Conservation (phyloP, 1,140 invertebrate genomes). For the Achatina immaculata region DNA sequence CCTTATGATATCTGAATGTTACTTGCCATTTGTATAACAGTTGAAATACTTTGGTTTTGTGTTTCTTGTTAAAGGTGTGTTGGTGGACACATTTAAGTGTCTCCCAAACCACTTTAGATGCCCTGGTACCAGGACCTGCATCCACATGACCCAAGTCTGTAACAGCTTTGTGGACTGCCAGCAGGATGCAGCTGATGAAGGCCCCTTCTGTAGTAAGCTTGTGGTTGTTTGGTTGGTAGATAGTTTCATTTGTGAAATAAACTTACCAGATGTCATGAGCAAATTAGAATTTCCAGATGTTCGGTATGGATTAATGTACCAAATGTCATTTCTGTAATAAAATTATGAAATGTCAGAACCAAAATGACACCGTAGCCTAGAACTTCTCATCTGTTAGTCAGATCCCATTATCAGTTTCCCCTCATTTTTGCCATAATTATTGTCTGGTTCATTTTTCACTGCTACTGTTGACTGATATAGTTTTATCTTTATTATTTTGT, state of each 20-base stretch:
- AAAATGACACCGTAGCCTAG: neutral
- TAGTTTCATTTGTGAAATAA: neutral
- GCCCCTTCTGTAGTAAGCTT: slow-evolving; percentile 53
- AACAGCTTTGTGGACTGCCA: slow-evolving; percentile 47
- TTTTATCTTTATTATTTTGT: no score
- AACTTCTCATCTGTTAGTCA: neutral
- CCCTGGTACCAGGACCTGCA: slow-evolving; percentile 47
- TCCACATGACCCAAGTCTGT: slow-evolving; percentile 49
- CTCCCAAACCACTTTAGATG: slow-evolving; percentile 52
- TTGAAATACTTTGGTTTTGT: neutral
- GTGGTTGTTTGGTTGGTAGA: neutral
- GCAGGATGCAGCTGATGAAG: slow-evolving; percentile 50
- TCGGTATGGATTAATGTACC: neutral
- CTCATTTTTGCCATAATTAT: no score
- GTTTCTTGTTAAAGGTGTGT: slow-evolving; percentile 39
- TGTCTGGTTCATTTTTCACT: no score
- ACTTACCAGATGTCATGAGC: neutral
- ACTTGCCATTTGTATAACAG: no score
- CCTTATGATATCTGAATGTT: no score
- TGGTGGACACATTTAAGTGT: slow-evolving; percentile 48
- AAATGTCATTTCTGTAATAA: neutral
- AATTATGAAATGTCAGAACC: neutral
- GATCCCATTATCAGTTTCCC: no score
- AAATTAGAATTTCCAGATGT: neutral
- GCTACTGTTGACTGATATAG: no score